phyloP scores from a whole-genome alignment of 2,888 invertebrate species.

The Melipona beecheii region DNA sequence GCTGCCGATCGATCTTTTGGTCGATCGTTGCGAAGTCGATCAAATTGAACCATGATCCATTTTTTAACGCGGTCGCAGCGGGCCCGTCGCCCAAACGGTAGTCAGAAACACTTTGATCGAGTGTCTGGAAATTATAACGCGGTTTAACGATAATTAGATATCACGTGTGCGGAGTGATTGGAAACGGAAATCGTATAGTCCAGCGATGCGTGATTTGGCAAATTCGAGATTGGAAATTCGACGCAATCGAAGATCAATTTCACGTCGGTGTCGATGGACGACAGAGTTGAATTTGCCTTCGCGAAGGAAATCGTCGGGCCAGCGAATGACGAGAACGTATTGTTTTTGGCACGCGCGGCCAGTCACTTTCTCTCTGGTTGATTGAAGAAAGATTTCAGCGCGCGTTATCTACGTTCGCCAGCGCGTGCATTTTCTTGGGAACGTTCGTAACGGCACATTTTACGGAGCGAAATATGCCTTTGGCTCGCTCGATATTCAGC shows the following conservation, averaged over 20 bases:
- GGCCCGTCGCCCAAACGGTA: background rate
- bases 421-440: background rate
- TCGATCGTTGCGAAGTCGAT: constrained; percentile 48
- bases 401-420: no score
- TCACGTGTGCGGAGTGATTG: background rate
- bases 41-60: no score
- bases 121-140: background rate
- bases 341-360: background rate
- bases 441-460: background rate
- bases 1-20: constrained; percentile 61
- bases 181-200: constrained; percentile 12
- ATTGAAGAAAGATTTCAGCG: background rate
- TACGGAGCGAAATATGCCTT: background rate
- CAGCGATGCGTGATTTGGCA: background rate
- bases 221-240: background rate
- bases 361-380: background rate
- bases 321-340: no score
- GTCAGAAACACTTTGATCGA: background rate
- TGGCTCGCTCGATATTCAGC: background rate
- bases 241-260: background rate
- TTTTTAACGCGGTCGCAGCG: background rate
- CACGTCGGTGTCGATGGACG: background rate
- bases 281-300: background rate
- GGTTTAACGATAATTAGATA: constrained; percentile 19
- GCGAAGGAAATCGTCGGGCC: background rate